These are phyloP conservation scores for Acanthis flammea DNA, from an alignment of 2,797 vertebrate species.

Conservation along the genomic window DNA sequence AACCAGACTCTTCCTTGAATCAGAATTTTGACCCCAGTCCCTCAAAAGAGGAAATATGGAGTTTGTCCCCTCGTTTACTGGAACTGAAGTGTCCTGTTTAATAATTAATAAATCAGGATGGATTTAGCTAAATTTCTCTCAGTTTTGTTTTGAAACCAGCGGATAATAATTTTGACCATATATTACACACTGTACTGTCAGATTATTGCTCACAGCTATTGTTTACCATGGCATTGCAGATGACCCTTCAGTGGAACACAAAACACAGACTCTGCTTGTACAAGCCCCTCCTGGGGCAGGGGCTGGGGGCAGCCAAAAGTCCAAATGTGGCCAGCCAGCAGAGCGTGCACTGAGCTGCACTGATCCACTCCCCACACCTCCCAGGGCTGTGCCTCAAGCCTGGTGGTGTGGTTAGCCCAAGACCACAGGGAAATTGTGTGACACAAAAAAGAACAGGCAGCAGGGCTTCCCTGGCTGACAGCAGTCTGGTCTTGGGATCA, in stretches of 20 bases:
- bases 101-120: background rate
- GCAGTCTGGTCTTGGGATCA: rapidly evolving
- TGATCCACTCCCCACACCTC: background rate
- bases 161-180: background rate
- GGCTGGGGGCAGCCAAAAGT: background rate
- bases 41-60: background rate
- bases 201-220: background rate
- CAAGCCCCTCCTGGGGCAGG: background rate
- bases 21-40: background rate
- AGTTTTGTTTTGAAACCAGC: background rate
- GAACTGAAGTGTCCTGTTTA: background rate
- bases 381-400: background rate
- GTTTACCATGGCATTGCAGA: background rate
- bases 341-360: background rate
- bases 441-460: background rate
- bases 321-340: background rate
- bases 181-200: background rate
- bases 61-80: background rate
- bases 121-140: background rate
- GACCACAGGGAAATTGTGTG: background rate
- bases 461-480: background rate
- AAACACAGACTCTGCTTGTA: background rate
- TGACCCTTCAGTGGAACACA: background rate
- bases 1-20: background rate
- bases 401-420: background rate